Evolutionary conservation across 2,888 invertebrate species (phyloP), one percentile per base, ranked within the genome.

Genomic region (Tetranychus piercei): DNA sequence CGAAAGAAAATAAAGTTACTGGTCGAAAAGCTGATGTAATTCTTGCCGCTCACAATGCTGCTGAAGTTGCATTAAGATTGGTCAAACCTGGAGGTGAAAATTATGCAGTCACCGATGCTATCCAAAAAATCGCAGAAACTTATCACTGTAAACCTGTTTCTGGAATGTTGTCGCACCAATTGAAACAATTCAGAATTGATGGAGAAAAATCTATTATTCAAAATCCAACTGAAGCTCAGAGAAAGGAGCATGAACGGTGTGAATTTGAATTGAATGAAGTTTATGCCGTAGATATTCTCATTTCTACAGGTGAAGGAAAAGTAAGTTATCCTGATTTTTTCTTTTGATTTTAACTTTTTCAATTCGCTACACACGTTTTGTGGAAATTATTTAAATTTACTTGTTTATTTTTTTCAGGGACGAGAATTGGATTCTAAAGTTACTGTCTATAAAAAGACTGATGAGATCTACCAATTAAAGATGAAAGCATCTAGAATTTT

Each of bases 401-500:
- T 69, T 20, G 76, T 69, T 43, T 66, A 8, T 65, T 71, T 74
- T n/a, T 74, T 7, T 73, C 23, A 90, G 87, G 93, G 93, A 18
- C 88, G 90, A 80, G 94, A 97, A 84, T 88, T 90, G 84, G 94
- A 96, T 80, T 90, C 94, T 44, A 88, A 95, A 82, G 94, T 96
- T 78, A 94, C 97, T 71, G 92, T 99, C 81, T 99, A 92, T 84
- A 97, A 97, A 85, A 96, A 96, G 86, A 96, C 95, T 77, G 96
- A 97, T 80, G 93, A 94, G 83, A 87, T 91, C 76, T 99, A 99
- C 85, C 94, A 93, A 85, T 86, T 99, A 78, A 99, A 99, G 85
- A 85, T 99, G 84, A 99, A 96, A 84, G 90, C 96, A 70, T 94
- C 97, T 18, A 88, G 97, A 77, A 79, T 88, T 85, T 90, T 93